Evolutionary conservation across 2,797 vertebrate genomes (phyloP).

Genomic region (Microtus californicus): DNA sequence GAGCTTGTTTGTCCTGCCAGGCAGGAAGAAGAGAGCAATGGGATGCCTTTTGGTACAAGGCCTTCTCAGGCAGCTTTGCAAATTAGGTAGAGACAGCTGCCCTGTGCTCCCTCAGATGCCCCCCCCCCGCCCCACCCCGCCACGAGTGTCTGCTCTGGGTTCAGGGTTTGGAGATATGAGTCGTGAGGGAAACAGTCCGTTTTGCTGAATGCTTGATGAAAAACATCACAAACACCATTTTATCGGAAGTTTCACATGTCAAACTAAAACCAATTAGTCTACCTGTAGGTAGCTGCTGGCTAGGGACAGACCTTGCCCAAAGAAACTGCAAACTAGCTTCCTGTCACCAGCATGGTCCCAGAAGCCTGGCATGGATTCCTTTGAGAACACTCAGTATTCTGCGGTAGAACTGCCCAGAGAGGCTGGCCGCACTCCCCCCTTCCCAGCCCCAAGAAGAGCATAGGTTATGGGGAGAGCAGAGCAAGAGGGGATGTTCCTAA

Average conservation of each 20-base stretch:
- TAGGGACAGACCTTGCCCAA: background rate
- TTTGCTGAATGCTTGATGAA: constrained; percentile 5
- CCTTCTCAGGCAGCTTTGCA: constrained; percentile 58
- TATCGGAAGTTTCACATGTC: background rate
- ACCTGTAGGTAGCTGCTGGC: constrained; percentile 13
- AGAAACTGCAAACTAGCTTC: background rate
- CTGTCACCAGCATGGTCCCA: background rate
- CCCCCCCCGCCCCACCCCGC: no score
- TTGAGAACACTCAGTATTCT: background rate
- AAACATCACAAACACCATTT: constrained; percentile 50
- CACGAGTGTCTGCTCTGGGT: background rate
- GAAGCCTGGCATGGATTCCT: background rate
- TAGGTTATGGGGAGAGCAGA: background rate
- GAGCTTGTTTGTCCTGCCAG: constrained; percentile 31
- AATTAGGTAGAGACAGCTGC: constrained; percentile 2
- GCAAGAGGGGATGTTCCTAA: background rate
- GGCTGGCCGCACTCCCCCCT: no score
- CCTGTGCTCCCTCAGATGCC: background rate
- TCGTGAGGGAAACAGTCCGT: background rate
- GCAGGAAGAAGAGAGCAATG: background rate
- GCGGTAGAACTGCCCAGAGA: background rate
- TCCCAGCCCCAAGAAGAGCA: background rate
- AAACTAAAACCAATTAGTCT: constrained; percentile 34
- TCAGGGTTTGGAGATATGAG: background rate
- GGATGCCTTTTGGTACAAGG: background rate